Percentiles rank a stretch among this genome's conserved stretches.
Conservation (phyloP, 2,113 vertebrate genomes). For the Eptatretus burgeri region DNA sequence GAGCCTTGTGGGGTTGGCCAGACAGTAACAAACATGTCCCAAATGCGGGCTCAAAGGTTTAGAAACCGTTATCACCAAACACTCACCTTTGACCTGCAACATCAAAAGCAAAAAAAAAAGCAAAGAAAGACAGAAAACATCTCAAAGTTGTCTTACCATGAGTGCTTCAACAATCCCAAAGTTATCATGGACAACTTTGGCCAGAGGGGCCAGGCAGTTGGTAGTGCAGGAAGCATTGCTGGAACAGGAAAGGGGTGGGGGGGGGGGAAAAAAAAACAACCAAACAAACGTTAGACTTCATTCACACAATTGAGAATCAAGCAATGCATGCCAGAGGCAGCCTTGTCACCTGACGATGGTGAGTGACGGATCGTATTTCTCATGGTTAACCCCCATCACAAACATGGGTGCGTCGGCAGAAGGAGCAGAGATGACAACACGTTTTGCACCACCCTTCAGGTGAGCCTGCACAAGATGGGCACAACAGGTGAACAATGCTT, state of each 20-base stretch:
- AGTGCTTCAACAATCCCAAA: slow-evolving; percentile 48
- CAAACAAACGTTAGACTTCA: too few species aligned
- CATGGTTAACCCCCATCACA: slow-evolving; percentile 57
- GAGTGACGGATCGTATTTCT: slow-evolving; percentile 29
- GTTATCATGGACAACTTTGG: slow-evolving; percentile 44
- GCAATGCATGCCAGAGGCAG: slow-evolving; percentile 21
- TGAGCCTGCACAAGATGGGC: slow-evolving; percentile 18
- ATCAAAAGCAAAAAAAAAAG: too few species aligned
- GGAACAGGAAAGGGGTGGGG: slow-evolving; percentile 11
- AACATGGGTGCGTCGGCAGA: slow-evolving; percentile 51
- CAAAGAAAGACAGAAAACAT: too few species aligned
- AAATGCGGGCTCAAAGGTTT: too few species aligned
- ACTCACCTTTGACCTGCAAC: too few species aligned
- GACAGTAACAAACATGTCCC: too few species aligned
- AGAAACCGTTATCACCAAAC: too few species aligned
- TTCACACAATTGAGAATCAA: too few species aligned
- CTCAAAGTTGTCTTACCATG: slow-evolving; percentile 26
- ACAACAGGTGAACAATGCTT: background rate
- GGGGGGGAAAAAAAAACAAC: too few species aligned
- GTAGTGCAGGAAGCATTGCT: slow-evolving; percentile 66
- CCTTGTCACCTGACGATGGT: slow-evolving; percentile 22
- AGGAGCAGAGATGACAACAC: slow-evolving; percentile 38
- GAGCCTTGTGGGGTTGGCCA: too few species aligned
- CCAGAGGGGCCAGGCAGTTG: slow-evolving; percentile 51
- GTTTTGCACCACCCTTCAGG: slow-evolving; percentile 27